Evolutionary conservation across 2,888 invertebrate species (phyloP).

Genomic region (Lottia scabra): DNA sequence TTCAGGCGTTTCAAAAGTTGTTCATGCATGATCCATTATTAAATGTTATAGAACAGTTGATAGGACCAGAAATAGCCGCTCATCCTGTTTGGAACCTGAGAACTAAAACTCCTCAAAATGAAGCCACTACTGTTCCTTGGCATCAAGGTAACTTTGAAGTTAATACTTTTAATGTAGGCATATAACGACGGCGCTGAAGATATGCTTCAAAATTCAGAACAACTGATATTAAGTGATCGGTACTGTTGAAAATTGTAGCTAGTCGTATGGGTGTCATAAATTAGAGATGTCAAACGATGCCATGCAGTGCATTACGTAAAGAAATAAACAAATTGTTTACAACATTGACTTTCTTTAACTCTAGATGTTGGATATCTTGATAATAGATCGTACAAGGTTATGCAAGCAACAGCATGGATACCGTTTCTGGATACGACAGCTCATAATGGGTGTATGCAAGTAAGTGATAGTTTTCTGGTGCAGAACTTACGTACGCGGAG

Average conservation of each 20-base stretch:
- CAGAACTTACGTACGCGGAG: too few relatives aligned
- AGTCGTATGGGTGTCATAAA: too few relatives aligned
- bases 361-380: slow-evolving; percentile 54
- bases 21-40: slow-evolving; percentile 62
- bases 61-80: slow-evolving; percentile 62
- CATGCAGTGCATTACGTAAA: too few relatives aligned
- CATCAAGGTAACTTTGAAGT: slow-evolving; percentile 64
- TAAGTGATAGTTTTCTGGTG: too few relatives aligned
- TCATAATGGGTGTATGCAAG: slow-evolving; percentile 59
- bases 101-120: slow-evolving; percentile 62
- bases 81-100: slow-evolving; percentile 67
- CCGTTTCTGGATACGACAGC: slow-evolving; percentile 53
- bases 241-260: too few relatives aligned
- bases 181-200: too few relatives aligned
- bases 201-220: too few relatives aligned
- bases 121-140: slow-evolving; percentile 65
- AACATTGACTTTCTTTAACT: neutral
- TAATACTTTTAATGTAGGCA: too few relatives aligned
- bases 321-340: too few relatives aligned
- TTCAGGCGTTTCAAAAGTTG: slow-evolving; percentile 54
- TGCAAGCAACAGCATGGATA: slow-evolving; percentile 58
- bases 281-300: too few relatives aligned
- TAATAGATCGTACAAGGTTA: slow-evolving; percentile 46
- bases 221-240: too few relatives aligned
- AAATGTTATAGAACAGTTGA: slow-evolving; percentile 63